These are phyloP conservation scores for Melanchra persicariae DNA, from an alignment of 2,888 invertebrate genomes.

Conservation along the genomic window DNA sequence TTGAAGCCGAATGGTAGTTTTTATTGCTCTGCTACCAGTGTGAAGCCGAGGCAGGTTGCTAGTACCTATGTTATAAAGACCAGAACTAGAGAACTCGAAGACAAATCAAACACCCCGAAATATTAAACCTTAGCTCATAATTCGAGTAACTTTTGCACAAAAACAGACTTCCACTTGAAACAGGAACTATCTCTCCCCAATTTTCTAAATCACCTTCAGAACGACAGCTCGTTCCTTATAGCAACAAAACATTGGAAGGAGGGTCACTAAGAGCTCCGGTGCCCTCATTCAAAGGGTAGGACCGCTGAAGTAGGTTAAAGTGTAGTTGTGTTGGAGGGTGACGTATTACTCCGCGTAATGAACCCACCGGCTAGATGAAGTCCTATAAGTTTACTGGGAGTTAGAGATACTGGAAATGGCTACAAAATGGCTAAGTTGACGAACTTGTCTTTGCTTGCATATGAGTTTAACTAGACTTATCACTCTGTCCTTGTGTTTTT, in stretches of 20 bases:
- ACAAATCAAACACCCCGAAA: not conserved
- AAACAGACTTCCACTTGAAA: not conserved
- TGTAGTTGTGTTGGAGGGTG: constrained; percentile 34
- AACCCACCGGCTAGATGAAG: constrained; percentile 62
- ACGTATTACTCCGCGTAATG: constrained; percentile 65
- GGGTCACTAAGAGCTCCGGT: constrained; percentile 37
- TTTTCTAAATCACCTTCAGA: constrained; percentile 30
- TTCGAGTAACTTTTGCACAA: too few species aligned
- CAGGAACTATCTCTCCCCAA: constrained; percentile 3
- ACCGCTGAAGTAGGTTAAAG: constrained; percentile 51
- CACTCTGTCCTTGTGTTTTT: too few species aligned
- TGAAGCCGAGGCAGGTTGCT: too few species aligned
- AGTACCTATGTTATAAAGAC: not conserved
- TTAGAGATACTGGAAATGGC: constrained; percentile 27
- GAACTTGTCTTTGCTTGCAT: too few species aligned
- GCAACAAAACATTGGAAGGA: constrained; percentile 18
- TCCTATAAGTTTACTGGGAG: constrained; percentile 54
- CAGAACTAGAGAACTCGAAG: not conserved
- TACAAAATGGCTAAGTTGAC: not conserved
- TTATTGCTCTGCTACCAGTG: too few species aligned
- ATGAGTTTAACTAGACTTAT: too few species aligned
- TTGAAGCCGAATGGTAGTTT: too few species aligned
- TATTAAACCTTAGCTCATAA: not conserved
- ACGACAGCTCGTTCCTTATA: not conserved
- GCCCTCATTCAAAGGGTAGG: constrained; percentile 43